These are phyloP conservation scores for Phoebastria nigripes DNA, from an alignment of 2,797 vertebrate species.

Conservation along the genomic window DNA sequence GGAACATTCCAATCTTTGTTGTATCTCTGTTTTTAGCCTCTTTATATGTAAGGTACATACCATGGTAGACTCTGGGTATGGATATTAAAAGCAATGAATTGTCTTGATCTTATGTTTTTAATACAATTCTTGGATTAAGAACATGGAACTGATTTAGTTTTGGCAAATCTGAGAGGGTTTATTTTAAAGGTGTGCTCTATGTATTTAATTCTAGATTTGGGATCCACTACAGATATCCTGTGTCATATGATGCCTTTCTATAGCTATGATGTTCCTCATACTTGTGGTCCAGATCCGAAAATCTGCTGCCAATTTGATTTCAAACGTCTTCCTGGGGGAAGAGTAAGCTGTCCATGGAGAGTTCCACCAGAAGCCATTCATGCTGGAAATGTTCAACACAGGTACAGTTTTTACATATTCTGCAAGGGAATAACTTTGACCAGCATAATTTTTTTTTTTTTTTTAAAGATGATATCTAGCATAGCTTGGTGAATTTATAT, in stretches of 20 bases:
- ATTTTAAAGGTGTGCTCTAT: background rate
- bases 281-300: constrained; percentile 91
- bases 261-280: constrained; percentile 94
- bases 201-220: constrained; percentile 79
- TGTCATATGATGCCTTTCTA: constrained; percentile 99
- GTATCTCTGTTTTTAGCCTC: background rate
- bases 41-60: background rate
- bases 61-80: background rate
- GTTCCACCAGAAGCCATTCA: constrained; percentile 86
- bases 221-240: constrained; percentile 85
- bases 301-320: constrained; percentile 97
- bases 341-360: constrained; percentile 89
- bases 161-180: background rate
- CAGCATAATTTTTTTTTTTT: no score
- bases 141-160: background rate
- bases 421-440: background rate
- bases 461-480: background rate
- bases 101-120: background rate
- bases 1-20: background rate
- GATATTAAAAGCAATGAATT: background rate
- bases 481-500: background rate
- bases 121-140: background rate
- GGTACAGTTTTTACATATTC: constrained; percentile 62
- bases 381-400: constrained; percentile 82
- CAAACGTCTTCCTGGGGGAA: constrained; percentile 87